Base-by-base conservation (phyloP, 2,888 invertebrate genomes). In the Trachelus iudaicus region DNA sequence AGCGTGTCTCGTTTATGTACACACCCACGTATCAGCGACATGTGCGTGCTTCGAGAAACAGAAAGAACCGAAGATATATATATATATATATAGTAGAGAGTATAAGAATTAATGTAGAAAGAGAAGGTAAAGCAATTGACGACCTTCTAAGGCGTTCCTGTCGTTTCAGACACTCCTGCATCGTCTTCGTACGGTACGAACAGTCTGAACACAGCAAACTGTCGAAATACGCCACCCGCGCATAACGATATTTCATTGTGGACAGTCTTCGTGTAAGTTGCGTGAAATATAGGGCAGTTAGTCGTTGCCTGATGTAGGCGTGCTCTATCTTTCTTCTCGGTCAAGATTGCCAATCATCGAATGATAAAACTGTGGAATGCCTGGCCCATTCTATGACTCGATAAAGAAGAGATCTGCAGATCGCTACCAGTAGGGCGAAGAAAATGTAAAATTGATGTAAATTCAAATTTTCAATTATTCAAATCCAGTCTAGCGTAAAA, bases 71-170 rank as follows among this genome's bases (percentile, higher is more conserved):
- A 56, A 56, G 23, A 56, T 23, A 56, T 6, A 23, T 23, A 56
- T 6, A 56, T 23, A 56, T 6, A 23, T 23, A 56, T 6, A 23
- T 23, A 23, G 23, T 0, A 15, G 40, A 23, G 9, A 40, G 40
- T 15, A 56, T 56, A 56, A 23, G 56, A 56, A 56, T 23, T 56
- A 56, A 56, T 56, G 56, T 56, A 56, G 56, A 56, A 23, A 56
- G 56, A 56, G 56, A 56, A 56, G 23, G 23, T 23, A 56, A 56
- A 56, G 23, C 9, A 23, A 56, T 56, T 56, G 56, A 56, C 71
- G 30, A 23, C 74, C 74, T 74, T 74, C 74, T 74, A 74, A 37
- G 74, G 74, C 35, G 74, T 34, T 74, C 9, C 56, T 56, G 56
- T 56, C 23, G 23, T 23, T 56, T 6, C 23, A 23, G 56, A 56